Conservation (phyloP, 1,140 invertebrate species). For the Lutraria rhynchaena region DNA sequence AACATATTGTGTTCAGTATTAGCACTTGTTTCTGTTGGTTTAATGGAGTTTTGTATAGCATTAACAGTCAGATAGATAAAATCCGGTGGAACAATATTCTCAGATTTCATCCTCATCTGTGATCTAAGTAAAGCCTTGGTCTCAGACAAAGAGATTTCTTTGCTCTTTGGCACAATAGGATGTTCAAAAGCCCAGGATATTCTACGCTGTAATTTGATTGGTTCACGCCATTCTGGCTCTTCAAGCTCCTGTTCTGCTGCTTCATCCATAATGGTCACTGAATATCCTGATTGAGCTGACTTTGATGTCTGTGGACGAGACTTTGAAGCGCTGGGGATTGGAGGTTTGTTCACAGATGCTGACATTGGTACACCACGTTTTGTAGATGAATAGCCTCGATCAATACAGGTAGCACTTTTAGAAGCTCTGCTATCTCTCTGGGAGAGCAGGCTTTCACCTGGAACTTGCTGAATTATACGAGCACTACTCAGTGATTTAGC, state of each 20-base stretch:
- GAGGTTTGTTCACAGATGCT: slow-evolving; percentile 57
- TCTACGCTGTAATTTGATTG: slow-evolving; percentile 64
- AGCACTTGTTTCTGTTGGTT: slow-evolving; percentile 68
- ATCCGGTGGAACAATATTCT: slow-evolving; percentile 78
- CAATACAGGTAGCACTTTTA: slow-evolving; percentile 31
- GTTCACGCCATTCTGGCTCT: slow-evolving; percentile 51
- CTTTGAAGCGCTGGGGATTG: slow-evolving; percentile 57
- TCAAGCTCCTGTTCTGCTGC: slow-evolving; percentile 18
- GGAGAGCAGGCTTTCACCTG: slow-evolving; percentile 8
- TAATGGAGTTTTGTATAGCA: slow-evolving; percentile 78
- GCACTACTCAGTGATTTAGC: slow-evolving; percentile 70
- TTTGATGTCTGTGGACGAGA: slow-evolving; percentile 64
- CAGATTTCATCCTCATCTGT: slow-evolving; percentile 79
- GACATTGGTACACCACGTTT: slow-evolving; percentile 48
- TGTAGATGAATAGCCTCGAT: neutral
- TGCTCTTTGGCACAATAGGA: slow-evolving; percentile 72
- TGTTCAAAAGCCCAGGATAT: slow-evolving; percentile 82
- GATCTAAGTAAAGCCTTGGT: slow-evolving; percentile 80
- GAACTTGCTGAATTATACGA: slow-evolving; percentile 70
- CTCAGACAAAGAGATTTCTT: slow-evolving; percentile 78
- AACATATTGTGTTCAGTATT: slow-evolving; percentile 72
- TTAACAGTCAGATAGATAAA: slow-evolving; percentile 80
- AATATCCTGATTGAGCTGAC: slow-evolving; percentile 64
- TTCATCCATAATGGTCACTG: slow-evolving; percentile 61
- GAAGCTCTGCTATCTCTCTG: neutral